phyloP scores from a whole-genome alignment of 30 jellyfish, hydroid and myxozoan genomes.

The Turritopsis dohrnii region DNA sequence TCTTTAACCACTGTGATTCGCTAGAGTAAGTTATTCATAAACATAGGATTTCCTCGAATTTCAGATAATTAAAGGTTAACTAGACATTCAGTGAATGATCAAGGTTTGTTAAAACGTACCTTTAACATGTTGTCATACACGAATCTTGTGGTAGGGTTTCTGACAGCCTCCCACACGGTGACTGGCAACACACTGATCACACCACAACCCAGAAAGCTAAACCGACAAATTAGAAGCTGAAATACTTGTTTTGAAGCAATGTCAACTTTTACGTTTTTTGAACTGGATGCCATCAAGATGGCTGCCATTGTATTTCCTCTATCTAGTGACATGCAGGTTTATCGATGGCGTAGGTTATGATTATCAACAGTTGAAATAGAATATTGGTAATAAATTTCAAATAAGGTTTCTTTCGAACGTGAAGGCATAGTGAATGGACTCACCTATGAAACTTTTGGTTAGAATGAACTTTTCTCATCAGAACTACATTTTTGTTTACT shows the following conservation, averaged over 20 bases:
- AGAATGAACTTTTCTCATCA: conserved; percentile 63
- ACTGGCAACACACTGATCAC: conserved; percentile 68
- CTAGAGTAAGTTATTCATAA: too few species aligned
- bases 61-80: too few species aligned
- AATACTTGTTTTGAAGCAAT: neutral
- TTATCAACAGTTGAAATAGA: too few species aligned
- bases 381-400: too few species aligned
- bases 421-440: neutral
- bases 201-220: conserved; percentile 93
- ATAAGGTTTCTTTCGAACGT: too few species aligned
- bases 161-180: conserved; percentile 89
- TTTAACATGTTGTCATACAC: conserved; percentile 92
- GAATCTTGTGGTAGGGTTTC: conserved; percentile 79
- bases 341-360: too few species aligned
- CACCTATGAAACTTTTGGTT: conserved; percentile 75
- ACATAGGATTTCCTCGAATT: too few species aligned
- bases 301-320: neutral
- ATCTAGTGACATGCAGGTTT: too few species aligned
- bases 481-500: conserved; percentile 42
- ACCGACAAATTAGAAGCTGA: neutral
- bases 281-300: too few species aligned
- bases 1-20: neutral
- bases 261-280: neutral
- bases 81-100: too few species aligned
- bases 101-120: conserved; percentile 63